Percentiles rank a stretch among this genome's conserved stretches.
phyloP scores from a whole-genome alignment of 2,888 invertebrate genomes.

The Odontocerum albicorne region DNA sequence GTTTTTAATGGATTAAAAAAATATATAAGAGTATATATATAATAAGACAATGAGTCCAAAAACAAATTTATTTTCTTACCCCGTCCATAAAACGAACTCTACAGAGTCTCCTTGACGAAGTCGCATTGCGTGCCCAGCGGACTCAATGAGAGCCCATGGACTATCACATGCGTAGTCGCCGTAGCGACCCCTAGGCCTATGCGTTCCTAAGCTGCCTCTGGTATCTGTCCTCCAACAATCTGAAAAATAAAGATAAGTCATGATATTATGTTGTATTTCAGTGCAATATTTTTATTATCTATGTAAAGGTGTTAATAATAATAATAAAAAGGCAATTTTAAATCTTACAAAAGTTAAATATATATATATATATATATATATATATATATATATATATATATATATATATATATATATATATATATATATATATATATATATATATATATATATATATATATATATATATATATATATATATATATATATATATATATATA shows the following conservation, averaged over 20 bases:
- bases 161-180: slow-evolving; percentile 87
- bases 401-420: neutral
- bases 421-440: neutral
- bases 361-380: neutral
- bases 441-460: neutral
- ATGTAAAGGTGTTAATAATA: slow-evolving; percentile 4
- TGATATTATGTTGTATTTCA: slow-evolving; percentile 8
- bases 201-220: slow-evolving; percentile 57
- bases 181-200: slow-evolving; percentile 68
- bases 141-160: slow-evolving; percentile 85
- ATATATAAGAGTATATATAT: too few species aligned
- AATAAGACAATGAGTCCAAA: too few species aligned
- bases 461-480: neutral
- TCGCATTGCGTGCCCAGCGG: slow-evolving; percentile 86
- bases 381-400: neutral
- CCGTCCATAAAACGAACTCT: slow-evolving; percentile 93
- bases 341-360: neutral
- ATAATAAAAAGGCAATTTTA: too few species aligned
- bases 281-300: neutral
- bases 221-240: slow-evolving; percentile 68
- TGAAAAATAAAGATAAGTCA: slow-evolving; percentile 37
- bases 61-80: too few species aligned
- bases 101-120: slow-evolving; percentile 82
- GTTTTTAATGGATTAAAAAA: too few species aligned
- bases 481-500: neutral